Base-by-base conservation (phyloP, 2,113 vertebrate genomes). In the Dromaius novaehollandiae region DNA sequence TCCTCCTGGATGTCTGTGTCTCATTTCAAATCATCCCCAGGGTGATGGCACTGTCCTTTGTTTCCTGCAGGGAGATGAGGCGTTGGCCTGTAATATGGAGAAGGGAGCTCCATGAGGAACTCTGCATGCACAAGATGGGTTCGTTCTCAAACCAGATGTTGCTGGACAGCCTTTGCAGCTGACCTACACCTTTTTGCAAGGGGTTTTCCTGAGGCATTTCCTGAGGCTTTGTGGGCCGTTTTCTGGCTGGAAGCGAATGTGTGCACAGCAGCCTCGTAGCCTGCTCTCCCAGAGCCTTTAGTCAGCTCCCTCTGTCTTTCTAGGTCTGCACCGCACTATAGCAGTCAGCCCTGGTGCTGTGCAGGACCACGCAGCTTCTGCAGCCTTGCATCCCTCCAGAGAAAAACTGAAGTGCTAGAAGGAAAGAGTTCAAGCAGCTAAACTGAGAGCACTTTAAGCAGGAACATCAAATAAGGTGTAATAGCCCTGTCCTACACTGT, bases 401-500 rank as follows among this genome's bases (percentile, higher is more conserved):
- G 94, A 74, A 93, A 95, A 94, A 63, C 38, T 25, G 89, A 82
- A 88, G 87, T 38, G 91, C 55, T 64, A 53, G 85, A 73, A 8
- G 6, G 85, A 55, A 26, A 77, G 66, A 93, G 92, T 73, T 48
- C 4, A 2, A 63, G 44, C 4, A 69, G 92, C 79, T 86, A 90
- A 88, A 90, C 7, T 82, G 53, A 55, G 86, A 84, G 82, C 82
- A 56, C 68, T 42, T 58, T 58, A 75, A 90, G 85, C 28, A 58
- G 11, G 8, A 87, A 76, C 82, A 32, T 70, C 73, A 89, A 92
- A 77, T 86, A 42, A 19, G 22, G 70, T 55, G 13, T 24, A 24
- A 60, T 12, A 81, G 46, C 42, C 91, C 77, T 8, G 1, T 75
- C 13, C 11, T 11, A 8, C 16, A 11, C 24, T 16, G 30, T 36